phyloP scores from a whole-genome alignment of 2,113 vertebrate genomes.

The Phylloscopus trochiloides region DNA sequence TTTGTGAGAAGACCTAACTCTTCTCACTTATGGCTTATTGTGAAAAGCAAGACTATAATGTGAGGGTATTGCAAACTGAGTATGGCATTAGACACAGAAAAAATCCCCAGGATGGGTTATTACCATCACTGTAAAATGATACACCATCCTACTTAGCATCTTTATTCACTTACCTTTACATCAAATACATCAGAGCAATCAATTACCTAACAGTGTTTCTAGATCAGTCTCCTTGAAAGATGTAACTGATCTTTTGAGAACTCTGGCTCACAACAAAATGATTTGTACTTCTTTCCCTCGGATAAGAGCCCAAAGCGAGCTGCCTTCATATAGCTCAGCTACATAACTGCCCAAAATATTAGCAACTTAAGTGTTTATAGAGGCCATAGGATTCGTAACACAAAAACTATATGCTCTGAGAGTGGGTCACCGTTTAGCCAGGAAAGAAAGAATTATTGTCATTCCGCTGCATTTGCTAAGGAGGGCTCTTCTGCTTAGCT shows the following conservation, averaged over 20 bases:
- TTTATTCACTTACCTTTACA: not conserved
- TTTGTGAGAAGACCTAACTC: not conserved
- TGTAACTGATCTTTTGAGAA: not conserved
- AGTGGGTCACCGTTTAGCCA: not conserved
- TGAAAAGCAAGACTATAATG: not conserved
- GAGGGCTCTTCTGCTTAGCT: not conserved
- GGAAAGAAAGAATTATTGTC: not conserved
- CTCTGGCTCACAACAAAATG: not conserved
- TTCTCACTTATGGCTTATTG: not conserved
- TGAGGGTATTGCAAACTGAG: not conserved
- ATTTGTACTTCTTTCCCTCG: not conserved
- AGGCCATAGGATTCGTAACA: not conserved
- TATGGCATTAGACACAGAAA: not conserved
- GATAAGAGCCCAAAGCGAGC: not conserved
- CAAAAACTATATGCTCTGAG: not conserved
- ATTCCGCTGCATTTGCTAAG: not conserved
- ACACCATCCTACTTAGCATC: not conserved
- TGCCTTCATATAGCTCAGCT: not conserved
- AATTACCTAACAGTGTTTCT: not conserved
- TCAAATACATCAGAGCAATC: not conserved
- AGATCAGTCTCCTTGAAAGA: not conserved
- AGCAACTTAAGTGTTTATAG: not conserved
- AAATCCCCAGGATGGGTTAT: not conserved
- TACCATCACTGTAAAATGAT: not conserved
- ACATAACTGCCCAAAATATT: not conserved